Conservation (phyloP, 2,113 vertebrate genomes). For the Orycteropus afer region DNA sequence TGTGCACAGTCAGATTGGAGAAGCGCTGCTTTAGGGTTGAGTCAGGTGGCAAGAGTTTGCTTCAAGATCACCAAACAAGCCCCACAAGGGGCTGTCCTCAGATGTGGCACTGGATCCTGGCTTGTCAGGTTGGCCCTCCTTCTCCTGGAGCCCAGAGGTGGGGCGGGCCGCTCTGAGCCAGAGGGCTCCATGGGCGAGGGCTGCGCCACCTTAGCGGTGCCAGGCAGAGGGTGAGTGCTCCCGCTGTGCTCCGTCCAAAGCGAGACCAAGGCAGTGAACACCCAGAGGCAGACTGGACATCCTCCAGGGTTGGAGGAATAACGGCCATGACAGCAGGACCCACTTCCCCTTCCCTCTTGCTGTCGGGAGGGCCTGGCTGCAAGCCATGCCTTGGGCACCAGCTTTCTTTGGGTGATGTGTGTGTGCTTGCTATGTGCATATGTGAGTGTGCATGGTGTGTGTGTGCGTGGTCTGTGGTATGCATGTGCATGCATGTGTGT, state of each 20-base stretch:
- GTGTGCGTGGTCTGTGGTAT: too few relatives aligned
- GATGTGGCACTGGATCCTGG: not conserved
- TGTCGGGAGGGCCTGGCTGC: not conserved
- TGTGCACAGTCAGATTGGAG: not conserved
- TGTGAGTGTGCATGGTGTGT: too few relatives aligned
- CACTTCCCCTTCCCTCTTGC: not conserved
- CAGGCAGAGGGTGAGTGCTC: too few relatives aligned
- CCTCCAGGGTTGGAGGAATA: not conserved
- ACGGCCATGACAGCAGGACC: not conserved
- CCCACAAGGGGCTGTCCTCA: not conserved
- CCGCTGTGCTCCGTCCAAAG: not conserved
- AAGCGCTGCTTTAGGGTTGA: not conserved
- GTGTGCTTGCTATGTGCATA: too few relatives aligned
- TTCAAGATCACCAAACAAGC: not conserved
- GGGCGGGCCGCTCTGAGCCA: rapidly evolving
- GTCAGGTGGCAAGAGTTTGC: not conserved
- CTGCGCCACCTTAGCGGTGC: not conserved
- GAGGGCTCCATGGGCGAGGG: not conserved
- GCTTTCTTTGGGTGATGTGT: not conserved
- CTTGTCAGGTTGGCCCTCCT: not conserved
- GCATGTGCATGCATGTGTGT: too few relatives aligned
- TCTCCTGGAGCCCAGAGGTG: not conserved
- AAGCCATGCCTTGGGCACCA: not conserved
- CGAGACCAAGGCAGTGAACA: not conserved
- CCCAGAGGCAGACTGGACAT: not conserved